Conservation (phyloP, 2,888 invertebrate genomes). For the Uloborus plumipes region DNA sequence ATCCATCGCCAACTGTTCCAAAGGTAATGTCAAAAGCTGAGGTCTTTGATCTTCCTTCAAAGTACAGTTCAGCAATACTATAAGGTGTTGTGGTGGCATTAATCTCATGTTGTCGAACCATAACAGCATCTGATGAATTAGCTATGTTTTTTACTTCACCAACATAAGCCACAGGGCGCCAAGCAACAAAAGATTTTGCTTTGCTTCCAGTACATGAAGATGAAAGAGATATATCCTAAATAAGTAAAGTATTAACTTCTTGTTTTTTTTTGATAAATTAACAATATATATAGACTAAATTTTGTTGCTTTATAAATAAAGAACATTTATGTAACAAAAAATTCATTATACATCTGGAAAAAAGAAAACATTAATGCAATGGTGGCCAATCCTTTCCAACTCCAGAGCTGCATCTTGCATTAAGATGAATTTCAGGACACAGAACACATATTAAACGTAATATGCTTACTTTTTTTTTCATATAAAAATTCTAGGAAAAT, state of each 20-base stretch:
- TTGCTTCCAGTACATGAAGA: slow-evolving; percentile 15
- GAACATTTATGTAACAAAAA: not conserved
- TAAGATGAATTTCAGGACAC: no score
- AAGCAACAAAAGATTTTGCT: slow-evolving; percentile 33
- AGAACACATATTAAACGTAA: no score
- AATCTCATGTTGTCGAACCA: not conserved
- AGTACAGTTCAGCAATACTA: slow-evolving; percentile 51
- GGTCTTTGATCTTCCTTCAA: slow-evolving; percentile 5
- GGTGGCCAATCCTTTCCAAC: no score
- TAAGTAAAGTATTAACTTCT: not conserved
- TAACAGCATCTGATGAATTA: slow-evolving; percentile 43
- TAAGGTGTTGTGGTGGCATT: not conserved
- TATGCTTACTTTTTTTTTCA: no score
- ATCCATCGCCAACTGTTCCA: slow-evolving; percentile 47
- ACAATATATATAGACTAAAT: not conserved
- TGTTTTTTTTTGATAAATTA: no score
- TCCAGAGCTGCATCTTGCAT: no score
- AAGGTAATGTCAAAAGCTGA: slow-evolving; percentile 42
- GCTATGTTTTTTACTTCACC: slow-evolving; percentile 19
- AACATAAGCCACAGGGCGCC: slow-evolving; percentile 50
- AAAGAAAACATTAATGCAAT: no score
- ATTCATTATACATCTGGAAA: not conserved
- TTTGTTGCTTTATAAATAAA: not conserved
- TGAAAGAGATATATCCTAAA: slow-evolving; percentile 21
- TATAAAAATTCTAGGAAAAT: no score